These are phyloP conservation scores for Anthophora plumipes DNA, from an alignment of 2,888 invertebrate species.

Conservation along the genomic window DNA sequence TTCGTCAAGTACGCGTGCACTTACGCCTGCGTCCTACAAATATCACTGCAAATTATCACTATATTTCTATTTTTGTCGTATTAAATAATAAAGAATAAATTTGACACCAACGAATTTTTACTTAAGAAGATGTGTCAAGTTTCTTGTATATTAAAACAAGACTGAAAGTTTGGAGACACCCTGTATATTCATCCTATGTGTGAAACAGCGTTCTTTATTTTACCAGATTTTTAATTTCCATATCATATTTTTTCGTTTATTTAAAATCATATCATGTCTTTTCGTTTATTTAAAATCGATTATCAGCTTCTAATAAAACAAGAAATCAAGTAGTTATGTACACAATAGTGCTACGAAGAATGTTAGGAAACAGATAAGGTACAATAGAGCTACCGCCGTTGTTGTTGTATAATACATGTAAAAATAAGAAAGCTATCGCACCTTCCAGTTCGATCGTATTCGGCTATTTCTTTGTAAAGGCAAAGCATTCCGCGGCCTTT, in stretches of 20 bases:
- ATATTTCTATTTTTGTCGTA: no score
- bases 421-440: conserved; percentile 17
- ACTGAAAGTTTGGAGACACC: no score
- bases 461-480: conserved; percentile 10
- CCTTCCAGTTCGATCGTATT: conserved; percentile 1
- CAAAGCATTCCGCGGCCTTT: neutral
- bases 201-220: neutral
- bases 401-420: conserved; percentile 39
- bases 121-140: no score
- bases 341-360: neutral
- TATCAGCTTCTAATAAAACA: neutral
- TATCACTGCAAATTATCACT: no score
- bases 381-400: neutral
- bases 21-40: no score
- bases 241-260: no score
- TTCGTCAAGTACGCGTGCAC: no score
- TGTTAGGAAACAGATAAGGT: neutral
- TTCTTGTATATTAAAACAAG: no score
- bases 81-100: no score
- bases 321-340: neutral
- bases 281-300: neutral
- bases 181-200: neutral
- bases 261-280: neutral
- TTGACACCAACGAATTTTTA: no score
- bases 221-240: no score